Conservation (phyloP, 2,797 vertebrate genomes). For the Trachops cirrhosus region DNA sequence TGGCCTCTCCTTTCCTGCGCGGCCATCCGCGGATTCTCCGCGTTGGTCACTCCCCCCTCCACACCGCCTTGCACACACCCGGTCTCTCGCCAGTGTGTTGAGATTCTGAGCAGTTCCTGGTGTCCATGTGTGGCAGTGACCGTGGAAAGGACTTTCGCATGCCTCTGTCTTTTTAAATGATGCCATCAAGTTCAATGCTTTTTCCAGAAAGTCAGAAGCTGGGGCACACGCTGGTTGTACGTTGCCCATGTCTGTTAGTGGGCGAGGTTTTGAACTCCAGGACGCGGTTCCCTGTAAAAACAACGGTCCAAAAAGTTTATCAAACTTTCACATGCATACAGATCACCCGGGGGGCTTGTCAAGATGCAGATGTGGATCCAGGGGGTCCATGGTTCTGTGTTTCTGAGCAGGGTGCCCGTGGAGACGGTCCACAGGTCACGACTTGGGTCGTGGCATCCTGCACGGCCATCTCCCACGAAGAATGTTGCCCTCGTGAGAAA, state of each 20-base stretch:
- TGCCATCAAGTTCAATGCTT: not conserved
- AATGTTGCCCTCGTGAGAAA: not conserved
- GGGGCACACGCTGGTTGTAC: not conserved
- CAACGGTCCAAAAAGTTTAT: not conserved
- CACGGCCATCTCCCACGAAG: rapidly evolving
- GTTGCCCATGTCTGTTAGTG: constrained; percentile 7
- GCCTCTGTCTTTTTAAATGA: not conserved
- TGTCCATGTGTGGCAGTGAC: not conserved
- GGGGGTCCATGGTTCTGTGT: not conserved
- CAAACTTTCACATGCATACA: not conserved
- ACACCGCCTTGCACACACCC: not conserved
- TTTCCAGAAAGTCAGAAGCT: not conserved
- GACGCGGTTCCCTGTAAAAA: constrained; percentile 22
- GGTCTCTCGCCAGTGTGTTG: not conserved
- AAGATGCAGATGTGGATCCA: not conserved
- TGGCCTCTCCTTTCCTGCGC: not conserved
- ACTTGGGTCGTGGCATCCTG: rapidly evolving
- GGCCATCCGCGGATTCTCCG: not conserved
- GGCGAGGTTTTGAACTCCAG: constrained; percentile 13
- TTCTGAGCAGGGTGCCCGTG: not conserved
- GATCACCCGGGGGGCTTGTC: not conserved
- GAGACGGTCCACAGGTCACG: rapidly evolving
- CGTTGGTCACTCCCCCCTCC: not conserved
- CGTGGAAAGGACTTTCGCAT: not conserved
- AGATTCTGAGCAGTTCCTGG: not conserved